Evolutionary conservation across 1,140 invertebrate genomes (phyloP).

Genomic region (Ceratina japonica): DNA sequence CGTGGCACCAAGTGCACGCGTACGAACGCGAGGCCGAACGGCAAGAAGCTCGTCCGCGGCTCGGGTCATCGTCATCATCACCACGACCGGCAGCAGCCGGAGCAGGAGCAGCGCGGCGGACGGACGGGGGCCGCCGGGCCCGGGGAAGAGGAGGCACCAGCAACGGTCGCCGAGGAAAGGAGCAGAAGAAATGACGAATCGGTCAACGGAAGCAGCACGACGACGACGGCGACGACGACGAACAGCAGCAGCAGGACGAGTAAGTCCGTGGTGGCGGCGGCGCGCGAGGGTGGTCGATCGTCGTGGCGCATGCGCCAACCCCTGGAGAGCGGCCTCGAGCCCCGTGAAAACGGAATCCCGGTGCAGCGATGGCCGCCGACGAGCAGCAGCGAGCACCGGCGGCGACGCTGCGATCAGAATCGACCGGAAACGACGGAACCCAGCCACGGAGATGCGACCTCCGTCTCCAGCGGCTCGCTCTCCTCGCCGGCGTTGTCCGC

Average conservation of each 20-base stretch:
- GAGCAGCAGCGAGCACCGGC: conserved; percentile 40
- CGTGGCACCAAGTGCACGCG: conserved; percentile 65
- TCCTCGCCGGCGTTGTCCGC: conserved; percentile 46
- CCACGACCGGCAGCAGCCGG: background rate
- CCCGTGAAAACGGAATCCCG: conserved; percentile 57
- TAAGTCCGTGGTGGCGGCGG: conserved; percentile 48
- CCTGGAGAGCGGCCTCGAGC: conserved; percentile 60
- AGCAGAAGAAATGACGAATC: conserved; percentile 36
- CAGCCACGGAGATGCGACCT: background rate
- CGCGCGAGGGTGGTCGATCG: conserved; percentile 73
- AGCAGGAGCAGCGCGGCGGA: background rate
- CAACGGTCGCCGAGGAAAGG: conserved; percentile 20
- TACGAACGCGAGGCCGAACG: conserved; percentile 48
- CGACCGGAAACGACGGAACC: background rate
- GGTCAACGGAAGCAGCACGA: background rate
- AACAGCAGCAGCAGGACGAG: conserved; percentile 37
- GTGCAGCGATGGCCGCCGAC: conserved; percentile 47
- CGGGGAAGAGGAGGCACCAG: conserved; percentile 10
- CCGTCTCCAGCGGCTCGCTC: background rate
- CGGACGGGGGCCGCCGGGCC: conserved; percentile 13
- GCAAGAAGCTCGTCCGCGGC: conserved; percentile 33
- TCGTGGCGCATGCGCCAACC: conserved; percentile 70
- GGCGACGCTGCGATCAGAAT: conserved; percentile 4
- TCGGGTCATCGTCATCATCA: conserved; percentile 19
- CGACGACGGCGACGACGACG: conserved; percentile 22